A percentile compares a stretch with the other conserved stretches of the same genome.
Conservation (phyloP, 2,113 vertebrate species). For the Solenodon paradoxus region DNA sequence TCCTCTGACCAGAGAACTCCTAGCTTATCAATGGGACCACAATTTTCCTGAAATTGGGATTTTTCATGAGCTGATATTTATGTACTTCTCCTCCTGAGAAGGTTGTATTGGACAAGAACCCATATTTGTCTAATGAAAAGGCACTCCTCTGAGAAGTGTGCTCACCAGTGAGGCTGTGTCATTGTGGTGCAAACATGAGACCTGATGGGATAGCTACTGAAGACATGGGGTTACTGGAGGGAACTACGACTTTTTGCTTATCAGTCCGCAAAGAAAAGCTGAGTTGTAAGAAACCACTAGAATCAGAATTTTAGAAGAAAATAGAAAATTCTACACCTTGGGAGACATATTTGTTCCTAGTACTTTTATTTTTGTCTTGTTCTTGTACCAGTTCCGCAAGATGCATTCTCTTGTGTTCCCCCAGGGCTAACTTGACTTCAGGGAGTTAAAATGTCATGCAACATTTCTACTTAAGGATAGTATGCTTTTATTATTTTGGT, state of each 20-base stretch:
- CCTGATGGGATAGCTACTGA: fast-evolving
- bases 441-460: not conserved
- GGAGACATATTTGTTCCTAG: not conserved
- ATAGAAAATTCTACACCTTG: not conserved
- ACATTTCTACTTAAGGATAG: not conserved
- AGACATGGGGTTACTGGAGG: fast-evolving
- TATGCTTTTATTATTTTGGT: not conserved
- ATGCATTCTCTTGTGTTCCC: not conserved
- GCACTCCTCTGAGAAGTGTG: not conserved
- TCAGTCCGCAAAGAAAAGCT: not conserved
- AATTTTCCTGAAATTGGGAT: not conserved
- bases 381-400: not conserved
- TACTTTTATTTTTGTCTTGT: not conserved
- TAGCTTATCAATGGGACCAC: not conserved
- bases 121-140: not conserved
- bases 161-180: fast-evolving
- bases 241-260: not conserved
- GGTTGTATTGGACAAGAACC: not conserved
- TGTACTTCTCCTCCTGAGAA: not conserved
- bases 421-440: not conserved
- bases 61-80: not conserved
- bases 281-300: not conserved
- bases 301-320: not conserved
- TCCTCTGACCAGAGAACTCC: not conserved
- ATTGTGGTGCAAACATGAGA: too few species aligned